Percentiles rank a stretch among this genome's conserved stretches.
Evolutionary conservation across 2,888 invertebrate species (phyloP).

Genomic region (Ametastegia equiseti): DNA sequence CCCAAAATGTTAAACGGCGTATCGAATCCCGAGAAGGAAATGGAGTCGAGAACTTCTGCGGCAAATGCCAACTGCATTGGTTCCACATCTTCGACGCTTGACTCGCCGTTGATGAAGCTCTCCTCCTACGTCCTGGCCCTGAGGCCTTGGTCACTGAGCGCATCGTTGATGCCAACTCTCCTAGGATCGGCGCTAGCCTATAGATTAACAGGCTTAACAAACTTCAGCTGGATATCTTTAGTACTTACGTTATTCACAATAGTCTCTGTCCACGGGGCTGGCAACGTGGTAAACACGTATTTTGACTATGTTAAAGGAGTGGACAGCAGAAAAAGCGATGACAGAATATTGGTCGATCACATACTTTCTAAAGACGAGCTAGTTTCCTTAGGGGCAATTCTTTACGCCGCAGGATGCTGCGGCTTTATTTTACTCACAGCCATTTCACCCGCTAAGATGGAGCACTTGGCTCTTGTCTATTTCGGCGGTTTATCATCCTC

Average conservation of each 20-base stretch:
- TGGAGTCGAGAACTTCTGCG: slow-evolving; percentile 51
- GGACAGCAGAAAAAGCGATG: slow-evolving; percentile 95
- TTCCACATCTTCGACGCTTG: slow-evolving; percentile 59
- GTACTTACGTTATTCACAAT: slow-evolving; percentile 91
- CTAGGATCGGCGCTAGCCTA: slow-evolving; percentile 94
- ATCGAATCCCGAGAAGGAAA: slow-evolving; percentile 53
- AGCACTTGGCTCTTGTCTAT: slow-evolving; percentile 95
- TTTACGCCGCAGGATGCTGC: slow-evolving; percentile 91
- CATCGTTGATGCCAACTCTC: slow-evolving; percentile 93
- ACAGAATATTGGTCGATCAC: slow-evolving; percentile 96
- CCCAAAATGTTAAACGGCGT: slow-evolving; percentile 67
- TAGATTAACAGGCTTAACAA: slow-evolving; percentile 85
- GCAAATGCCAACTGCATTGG: slow-evolving; percentile 56
- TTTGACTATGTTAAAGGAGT: slow-evolving; percentile 97
- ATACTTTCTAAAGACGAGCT: slow-evolving; percentile 89
- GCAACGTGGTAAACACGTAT: slow-evolving; percentile 97
- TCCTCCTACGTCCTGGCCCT: slow-evolving; percentile 93
- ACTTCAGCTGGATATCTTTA: slow-evolving; percentile 89
- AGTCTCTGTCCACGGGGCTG: slow-evolving; percentile 95
- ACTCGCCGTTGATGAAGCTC: slow-evolving; percentile 87
- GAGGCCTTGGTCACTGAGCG: slow-evolving; percentile 96
- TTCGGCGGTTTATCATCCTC: slow-evolving; percentile 97
- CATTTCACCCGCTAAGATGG: slow-evolving; percentile 94
- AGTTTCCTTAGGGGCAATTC: slow-evolving; percentile 91
- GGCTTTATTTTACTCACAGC: slow-evolving; percentile 87